Evolutionary conservation across 2,113 vertebrate species (phyloP).

Genomic region (Menura novaehollandiae): DNA sequence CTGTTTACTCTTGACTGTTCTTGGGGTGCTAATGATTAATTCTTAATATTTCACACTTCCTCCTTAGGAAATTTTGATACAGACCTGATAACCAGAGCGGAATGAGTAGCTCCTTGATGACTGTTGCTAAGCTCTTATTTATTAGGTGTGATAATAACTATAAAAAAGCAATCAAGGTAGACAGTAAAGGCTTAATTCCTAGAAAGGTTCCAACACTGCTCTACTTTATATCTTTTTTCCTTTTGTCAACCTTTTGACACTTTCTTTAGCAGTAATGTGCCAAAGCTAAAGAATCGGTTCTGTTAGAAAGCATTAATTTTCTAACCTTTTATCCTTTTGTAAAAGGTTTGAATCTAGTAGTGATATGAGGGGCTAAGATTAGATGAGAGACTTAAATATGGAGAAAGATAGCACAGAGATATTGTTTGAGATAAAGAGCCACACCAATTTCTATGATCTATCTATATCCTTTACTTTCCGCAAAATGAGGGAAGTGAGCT

Average conservation of each 20-base stretch:
- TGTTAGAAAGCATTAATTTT: neutral
- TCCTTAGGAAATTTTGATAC: neutral
- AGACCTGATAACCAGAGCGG: neutral
- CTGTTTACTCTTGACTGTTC: neutral
- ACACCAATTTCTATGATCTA: neutral
- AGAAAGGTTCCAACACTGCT: neutral
- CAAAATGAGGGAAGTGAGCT: neutral
- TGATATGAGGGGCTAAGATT: neutral
- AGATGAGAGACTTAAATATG: neutral
- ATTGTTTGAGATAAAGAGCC: neutral
- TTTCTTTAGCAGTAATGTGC: neutral
- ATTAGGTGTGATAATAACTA: neutral
- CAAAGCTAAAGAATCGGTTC: neutral
- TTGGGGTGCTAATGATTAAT: neutral
- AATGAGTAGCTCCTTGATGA: neutral
- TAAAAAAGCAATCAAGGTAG: neutral
- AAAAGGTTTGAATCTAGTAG: neutral
- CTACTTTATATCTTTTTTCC: neutral
- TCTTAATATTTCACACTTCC: neutral
- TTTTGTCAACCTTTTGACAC: neutral
- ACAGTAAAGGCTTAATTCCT: neutral
- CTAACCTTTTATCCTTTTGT: neutral
- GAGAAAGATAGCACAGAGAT: neutral
- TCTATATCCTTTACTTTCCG: neutral
- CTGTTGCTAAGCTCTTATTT: neutral